These are phyloP conservation scores for Tenthredo livida DNA, from an alignment of 2,888 invertebrate species.

Conservation along the genomic window DNA sequence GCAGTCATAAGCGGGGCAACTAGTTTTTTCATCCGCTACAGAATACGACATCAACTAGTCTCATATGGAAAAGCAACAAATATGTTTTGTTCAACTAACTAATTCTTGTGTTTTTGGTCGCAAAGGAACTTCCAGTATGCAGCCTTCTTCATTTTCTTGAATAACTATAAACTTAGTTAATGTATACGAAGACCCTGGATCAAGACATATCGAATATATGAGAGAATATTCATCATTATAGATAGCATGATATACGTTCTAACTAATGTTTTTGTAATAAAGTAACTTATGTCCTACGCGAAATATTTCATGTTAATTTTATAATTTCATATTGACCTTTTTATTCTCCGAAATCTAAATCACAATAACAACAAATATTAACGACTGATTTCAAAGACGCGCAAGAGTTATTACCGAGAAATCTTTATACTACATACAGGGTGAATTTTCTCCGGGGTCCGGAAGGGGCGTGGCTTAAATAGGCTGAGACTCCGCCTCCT, in stretches of 20 bases:
- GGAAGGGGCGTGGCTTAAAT: too few species aligned
- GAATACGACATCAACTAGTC: background rate
- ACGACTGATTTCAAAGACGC: background rate
- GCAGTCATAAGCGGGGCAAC: background rate
- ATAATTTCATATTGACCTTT: background rate
- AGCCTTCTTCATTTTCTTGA: background rate
- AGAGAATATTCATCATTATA: background rate
- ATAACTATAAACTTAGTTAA: background rate
- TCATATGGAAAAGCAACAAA: background rate
- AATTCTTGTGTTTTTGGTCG: background rate
- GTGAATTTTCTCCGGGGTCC: too few species aligned
- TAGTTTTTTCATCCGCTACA: background rate
- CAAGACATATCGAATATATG: background rate
- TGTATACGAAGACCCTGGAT: background rate
- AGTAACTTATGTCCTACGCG: background rate
- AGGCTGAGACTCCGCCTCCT: too few species aligned
- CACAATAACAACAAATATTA: background rate
- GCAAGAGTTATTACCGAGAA: background rate
- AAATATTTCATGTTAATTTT: background rate
- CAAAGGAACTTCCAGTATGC: background rate
- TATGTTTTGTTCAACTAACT: background rate
- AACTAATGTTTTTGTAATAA: background rate
- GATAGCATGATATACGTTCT: background rate
- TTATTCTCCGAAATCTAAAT: background rate
- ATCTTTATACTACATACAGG: background rate